Conservation (phyloP, 2,797 vertebrate species). For the Selene dorsalis region DNA sequence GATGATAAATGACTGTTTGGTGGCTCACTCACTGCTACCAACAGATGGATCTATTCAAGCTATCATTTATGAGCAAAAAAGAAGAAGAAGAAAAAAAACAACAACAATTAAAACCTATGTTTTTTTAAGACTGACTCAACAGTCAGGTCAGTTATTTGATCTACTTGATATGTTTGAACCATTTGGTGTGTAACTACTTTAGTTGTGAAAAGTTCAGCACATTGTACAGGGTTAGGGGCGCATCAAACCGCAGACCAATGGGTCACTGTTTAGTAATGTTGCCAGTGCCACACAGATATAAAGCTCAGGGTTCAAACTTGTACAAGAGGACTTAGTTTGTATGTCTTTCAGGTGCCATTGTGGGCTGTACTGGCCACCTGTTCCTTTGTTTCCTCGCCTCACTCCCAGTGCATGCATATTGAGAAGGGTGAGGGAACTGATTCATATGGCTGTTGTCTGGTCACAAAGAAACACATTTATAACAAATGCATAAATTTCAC, state of each 20-base stretch:
- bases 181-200: background rate
- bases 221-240: background rate
- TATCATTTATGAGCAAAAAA: too few species aligned
- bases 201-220: background rate
- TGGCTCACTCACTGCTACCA: constrained; percentile 7
- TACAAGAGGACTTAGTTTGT: background rate
- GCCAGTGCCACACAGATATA: background rate
- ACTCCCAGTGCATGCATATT: background rate
- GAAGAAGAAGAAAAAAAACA: background rate
- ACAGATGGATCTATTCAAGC: background rate
- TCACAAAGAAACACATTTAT: constrained; percentile 28
- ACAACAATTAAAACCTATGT: background rate
- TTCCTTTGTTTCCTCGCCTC: constrained; percentile 2
- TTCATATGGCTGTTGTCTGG: constrained; percentile 13
- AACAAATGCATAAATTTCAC: constrained; percentile 18
- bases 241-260: background rate
- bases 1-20: constrained; percentile 7
- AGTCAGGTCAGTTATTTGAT: background rate
- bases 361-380: constrained; percentile 11
- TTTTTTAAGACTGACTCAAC: background rate
- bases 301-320: background rate
- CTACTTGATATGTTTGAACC: background rate
- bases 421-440: constrained; percentile 22
- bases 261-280: background rate
- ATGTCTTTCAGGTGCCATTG: constrained; percentile 9